Evolutionary conservation across 2,113 vertebrate genomes (phyloP).

Genomic region (Psilopsiagon aurifrons): DNA sequence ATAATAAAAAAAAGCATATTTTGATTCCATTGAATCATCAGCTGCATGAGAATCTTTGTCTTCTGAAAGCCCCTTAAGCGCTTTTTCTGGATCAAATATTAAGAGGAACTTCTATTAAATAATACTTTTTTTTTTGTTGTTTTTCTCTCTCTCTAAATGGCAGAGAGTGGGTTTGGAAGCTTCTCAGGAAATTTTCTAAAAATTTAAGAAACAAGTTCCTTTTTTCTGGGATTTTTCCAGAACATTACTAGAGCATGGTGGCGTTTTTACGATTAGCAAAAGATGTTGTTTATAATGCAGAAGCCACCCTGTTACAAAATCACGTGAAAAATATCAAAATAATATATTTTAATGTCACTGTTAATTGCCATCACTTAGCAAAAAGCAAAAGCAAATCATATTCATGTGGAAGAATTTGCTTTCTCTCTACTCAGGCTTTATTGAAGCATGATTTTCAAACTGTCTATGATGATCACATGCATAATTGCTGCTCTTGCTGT

Average conservation of each 20-base stretch:
- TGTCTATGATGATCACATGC: neutral
- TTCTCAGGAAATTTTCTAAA: neutral
- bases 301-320: neutral
- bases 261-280: neutral
- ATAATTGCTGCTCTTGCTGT: neutral
- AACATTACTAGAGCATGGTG: neutral
- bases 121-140: neutral
- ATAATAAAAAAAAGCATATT: neutral
- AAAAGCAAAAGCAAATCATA: neutral
- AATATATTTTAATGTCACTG: constrained; percentile 6
- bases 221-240: neutral
- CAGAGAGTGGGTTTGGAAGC: neutral
- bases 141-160: neutral
- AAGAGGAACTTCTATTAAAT: constrained; percentile 43
- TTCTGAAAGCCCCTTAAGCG: constrained; percentile 44
- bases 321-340: neutral
- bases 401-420: neutral
- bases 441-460: neutral
- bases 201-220: neutral
- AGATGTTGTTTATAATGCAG: neutral
- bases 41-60: constrained; percentile 53
- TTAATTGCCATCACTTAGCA: neutral
- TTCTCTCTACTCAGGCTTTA: neutral
- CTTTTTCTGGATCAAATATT: constrained; percentile 52
- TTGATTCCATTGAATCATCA: constrained; percentile 61